These are phyloP conservation scores for Oreotrochilus melanogaster DNA, from an alignment of 2,113 vertebrate species.

Conservation along the genomic window DNA sequence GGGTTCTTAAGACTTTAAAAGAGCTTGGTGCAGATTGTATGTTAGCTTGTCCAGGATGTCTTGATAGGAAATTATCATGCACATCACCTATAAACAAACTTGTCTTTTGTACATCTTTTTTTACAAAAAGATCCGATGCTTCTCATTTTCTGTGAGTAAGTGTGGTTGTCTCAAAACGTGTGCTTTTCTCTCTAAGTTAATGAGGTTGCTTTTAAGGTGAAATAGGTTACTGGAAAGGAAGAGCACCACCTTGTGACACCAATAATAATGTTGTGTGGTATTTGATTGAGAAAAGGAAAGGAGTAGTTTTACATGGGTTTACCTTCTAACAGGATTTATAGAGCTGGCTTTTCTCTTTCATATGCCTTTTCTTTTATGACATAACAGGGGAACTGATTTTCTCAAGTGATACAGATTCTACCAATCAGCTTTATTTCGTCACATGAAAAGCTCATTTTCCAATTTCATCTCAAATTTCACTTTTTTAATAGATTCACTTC, in stretches of 20 bases:
- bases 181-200: not conserved
- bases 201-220: constrained; percentile 28
- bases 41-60: not conserved
- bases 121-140: not conserved
- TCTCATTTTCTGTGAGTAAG: not conserved
- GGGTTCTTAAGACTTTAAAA: not conserved
- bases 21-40: not conserved
- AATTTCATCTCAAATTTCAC: not conserved
- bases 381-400: not conserved
- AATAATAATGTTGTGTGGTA: not conserved
- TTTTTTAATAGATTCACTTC: constrained; percentile 4
- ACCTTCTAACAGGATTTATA: not conserved
- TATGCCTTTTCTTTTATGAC: constrained; percentile 17
- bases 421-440: constrained; percentile 30
- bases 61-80: not conserved
- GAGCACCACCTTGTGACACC: constrained; percentile 59
- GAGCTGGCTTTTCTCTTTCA: constrained; percentile 2
- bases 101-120: not conserved
- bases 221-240: constrained; percentile 37
- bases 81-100: not conserved
- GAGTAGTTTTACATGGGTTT: not conserved
- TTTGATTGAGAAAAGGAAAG: not conserved
- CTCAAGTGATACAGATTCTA: constrained; percentile 31
- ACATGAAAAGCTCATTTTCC: constrained; percentile 19
- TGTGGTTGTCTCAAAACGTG: not conserved